A percentile compares a stretch with the other conserved stretches of the same genome.
Conservation (phyloP, 2,888 invertebrate species). For the Plemyria rubiginata region DNA sequence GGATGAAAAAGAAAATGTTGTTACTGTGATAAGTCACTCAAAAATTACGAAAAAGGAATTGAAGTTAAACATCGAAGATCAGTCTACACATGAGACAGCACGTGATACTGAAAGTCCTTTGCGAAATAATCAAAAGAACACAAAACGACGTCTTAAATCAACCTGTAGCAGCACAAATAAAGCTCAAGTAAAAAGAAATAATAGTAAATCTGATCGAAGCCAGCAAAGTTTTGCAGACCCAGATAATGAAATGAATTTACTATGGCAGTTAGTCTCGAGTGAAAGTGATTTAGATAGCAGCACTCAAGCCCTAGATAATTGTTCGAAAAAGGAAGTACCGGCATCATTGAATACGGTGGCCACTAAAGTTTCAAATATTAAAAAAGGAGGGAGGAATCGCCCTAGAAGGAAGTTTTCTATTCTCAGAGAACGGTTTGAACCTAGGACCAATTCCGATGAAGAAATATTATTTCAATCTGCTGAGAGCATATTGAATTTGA, state of each 20-base stretch:
- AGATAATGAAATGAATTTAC: constrained; percentile 74
- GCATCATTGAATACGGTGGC: constrained; percentile 37
- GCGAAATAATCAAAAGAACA: constrained; percentile 55
- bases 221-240: constrained; percentile 61
- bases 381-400: constrained; percentile 69
- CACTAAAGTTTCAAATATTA: constrained; percentile 68
- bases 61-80: constrained; percentile 34
- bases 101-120: constrained; percentile 42
- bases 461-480: constrained; percentile 73
- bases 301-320: constrained; percentile 74
- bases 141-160: constrained; percentile 60
- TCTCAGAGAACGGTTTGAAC: constrained; percentile 85
- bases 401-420: constrained; percentile 85
- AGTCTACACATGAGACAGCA: constrained; percentile 7
- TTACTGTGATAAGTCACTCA: constrained; percentile 43
- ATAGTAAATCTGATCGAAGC: constrained; percentile 59
- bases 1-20: constrained; percentile 72
- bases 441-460: constrained; percentile 76
- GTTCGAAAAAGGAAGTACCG: constrained; percentile 70
- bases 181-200: constrained; percentile 60
- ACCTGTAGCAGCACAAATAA: constrained; percentile 49
- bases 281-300: constrained; percentile 67
- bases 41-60: constrained; percentile 66
- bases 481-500: constrained; percentile 61
- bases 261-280: constrained; percentile 78